Conservation (phyloP, 2,888 invertebrate genomes). For the Hemaris fuciformis region DNA sequence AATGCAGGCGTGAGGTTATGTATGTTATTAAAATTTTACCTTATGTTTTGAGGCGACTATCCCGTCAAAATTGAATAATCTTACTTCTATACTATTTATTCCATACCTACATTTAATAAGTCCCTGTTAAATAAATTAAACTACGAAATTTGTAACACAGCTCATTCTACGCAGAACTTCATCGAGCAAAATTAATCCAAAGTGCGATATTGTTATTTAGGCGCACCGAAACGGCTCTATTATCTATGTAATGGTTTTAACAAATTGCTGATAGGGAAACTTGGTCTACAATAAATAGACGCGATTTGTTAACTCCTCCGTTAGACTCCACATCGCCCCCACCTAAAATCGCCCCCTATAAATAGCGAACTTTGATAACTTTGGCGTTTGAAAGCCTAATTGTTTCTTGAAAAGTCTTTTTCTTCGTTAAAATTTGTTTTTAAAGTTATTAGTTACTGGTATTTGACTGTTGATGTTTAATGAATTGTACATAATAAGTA, state of each 20-base stretch:
- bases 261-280: slow-evolving; percentile 70
- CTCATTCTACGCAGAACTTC: not conserved
- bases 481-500: too few relatives aligned
- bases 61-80: too few relatives aligned
- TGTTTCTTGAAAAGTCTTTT: not conserved
- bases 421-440: not conserved
- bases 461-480: too few relatives aligned
- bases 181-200: slow-evolving; percentile 14
- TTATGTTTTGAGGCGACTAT: too few relatives aligned
- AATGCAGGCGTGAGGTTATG: too few relatives aligned
- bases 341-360: slow-evolving; percentile 6
- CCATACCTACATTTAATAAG: not conserved
- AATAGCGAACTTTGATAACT: slow-evolving; percentile 14
- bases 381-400: not conserved
- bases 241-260: slow-evolving; percentile 57
- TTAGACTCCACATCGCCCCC: slow-evolving; percentile 10
- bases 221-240: slow-evolving; percentile 35
- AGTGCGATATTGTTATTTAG: slow-evolving; percentile 16
- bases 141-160: not conserved
- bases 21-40: too few relatives aligned
- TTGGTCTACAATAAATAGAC: slow-evolving; percentile 63
- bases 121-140: not conserved
- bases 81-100: not conserved
- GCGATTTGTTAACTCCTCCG: slow-evolving; percentile 56
- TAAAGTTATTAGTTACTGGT: not conserved